Conservation (phyloP, 2,113 vertebrate genomes). For the Tupaia tana region DNA sequence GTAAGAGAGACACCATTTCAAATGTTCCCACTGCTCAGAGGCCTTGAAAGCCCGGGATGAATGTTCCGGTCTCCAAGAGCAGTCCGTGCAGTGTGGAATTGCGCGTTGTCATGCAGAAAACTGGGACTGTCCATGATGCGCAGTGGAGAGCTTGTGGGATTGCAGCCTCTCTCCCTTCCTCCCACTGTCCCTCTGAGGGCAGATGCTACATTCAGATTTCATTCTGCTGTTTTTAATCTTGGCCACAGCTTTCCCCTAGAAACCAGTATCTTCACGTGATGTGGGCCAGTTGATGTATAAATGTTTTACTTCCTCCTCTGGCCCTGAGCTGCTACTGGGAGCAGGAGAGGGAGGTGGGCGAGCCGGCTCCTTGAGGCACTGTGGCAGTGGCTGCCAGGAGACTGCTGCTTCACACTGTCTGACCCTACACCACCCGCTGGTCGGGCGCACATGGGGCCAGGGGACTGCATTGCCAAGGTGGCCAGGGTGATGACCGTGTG, state of each 20-base stretch:
- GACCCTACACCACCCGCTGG: no score
- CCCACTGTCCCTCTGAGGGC: not conserved
- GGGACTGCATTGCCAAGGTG: accelerated
- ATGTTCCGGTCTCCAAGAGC: not conserved
- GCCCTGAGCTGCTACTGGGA: not conserved
- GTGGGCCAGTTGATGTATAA: conserved; percentile 67
- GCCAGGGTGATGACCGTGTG: not conserved
- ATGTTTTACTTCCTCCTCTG: conserved; percentile 46
- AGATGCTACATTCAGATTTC: conserved; percentile 69
- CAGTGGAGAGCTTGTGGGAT: no score
- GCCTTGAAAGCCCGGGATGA: not conserved
- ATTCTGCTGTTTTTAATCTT: conserved; percentile 63
- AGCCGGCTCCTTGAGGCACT: not conserved
- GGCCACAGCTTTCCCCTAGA: conserved; percentile 49
- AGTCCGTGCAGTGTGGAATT: not conserved
- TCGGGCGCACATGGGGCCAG: accelerated
- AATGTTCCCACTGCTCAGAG: not conserved
- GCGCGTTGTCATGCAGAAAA: conserved; percentile 29
- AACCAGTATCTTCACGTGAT: not conserved
- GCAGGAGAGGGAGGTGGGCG: not conserved
- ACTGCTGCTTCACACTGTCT: no score
- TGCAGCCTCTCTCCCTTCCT: not conserved
- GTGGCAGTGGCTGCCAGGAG: accelerated
- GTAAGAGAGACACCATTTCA: not conserved
- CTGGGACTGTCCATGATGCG: no score